Percentiles rank a stretch among this genome's conserved stretches.
Evolutionary conservation across 2,113 vertebrate genomes (phyloP).

Genomic region (Tiliqua scincoides): DNA sequence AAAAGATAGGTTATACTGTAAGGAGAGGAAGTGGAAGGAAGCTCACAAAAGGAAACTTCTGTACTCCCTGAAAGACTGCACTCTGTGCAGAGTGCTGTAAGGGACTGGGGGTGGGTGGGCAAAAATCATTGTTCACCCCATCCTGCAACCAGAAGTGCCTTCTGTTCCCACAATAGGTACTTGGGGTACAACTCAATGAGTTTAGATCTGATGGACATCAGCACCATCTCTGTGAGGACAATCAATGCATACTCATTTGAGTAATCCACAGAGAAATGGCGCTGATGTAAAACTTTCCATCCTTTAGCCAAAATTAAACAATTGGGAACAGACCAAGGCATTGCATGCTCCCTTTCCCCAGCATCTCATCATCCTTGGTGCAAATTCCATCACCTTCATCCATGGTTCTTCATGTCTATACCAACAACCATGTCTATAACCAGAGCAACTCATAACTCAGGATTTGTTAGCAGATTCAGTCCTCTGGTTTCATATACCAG

Average conservation of each 20-base stretch:
- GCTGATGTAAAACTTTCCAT: not conserved
- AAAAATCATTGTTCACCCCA: too few species aligned
- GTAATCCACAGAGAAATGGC: not conserved
- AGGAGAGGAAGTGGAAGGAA: too few species aligned
- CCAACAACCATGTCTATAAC: not conserved
- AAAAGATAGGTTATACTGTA: not conserved
- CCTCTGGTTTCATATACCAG: not conserved
- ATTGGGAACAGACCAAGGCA: not conserved
- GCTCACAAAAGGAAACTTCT: too few species aligned
- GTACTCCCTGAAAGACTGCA: too few species aligned
- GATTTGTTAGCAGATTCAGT: not conserved
- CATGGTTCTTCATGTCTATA: not conserved
- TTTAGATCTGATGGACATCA: not conserved
- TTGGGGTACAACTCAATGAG: too few species aligned
- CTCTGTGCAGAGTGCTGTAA: too few species aligned
- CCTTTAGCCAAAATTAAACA: not conserved
- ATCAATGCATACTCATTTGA: not conserved
- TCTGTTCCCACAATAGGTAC: too few species aligned
- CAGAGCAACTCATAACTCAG: not conserved
- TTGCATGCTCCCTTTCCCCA: not conserved
- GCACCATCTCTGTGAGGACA: not conserved
- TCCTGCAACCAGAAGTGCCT: not conserved
- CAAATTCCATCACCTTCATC: not conserved
- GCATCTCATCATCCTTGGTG: too few species aligned
- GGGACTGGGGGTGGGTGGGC: too few species aligned